Evolutionary conservation across 1,140 invertebrate genomes (phyloP).

Genomic region (Reticulitermes speratus): DNA sequence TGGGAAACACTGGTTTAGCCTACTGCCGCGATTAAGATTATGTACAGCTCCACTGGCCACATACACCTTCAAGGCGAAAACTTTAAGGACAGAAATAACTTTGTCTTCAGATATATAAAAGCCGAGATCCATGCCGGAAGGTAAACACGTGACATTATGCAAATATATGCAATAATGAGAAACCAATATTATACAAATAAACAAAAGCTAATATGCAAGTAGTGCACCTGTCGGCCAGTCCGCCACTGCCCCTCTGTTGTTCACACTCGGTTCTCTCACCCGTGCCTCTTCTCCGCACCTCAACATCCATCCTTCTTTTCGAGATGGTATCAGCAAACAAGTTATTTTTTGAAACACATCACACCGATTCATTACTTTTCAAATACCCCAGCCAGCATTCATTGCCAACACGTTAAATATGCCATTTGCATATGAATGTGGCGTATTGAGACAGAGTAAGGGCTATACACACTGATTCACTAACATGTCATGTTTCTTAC

Average conservation of each 20-base stretch:
- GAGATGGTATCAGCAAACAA: conserved; percentile 12
- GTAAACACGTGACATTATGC: background rate
- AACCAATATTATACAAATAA: background rate
- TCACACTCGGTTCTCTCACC: background rate
- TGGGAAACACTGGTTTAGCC: too few relatives aligned
- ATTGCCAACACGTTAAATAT: conserved; percentile 28
- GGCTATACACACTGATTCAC: background rate
- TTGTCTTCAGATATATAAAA: too few relatives aligned
- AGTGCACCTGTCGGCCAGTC: background rate
- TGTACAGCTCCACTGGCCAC: too few relatives aligned
- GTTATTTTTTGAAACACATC: conserved; percentile 13
- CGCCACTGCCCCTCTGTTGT: background rate
- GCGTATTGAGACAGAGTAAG: conserved; percentile 28
- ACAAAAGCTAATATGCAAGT: background rate
- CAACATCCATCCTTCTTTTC: background rate
- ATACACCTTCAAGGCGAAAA: too few relatives aligned
- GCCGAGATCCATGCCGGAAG: background rate
- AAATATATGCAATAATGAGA: background rate
- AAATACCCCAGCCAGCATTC: conserved; percentile 24
- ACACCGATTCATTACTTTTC: conserved; percentile 23
- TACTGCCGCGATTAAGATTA: too few relatives aligned
- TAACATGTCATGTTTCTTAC: background rate
- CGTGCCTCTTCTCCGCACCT: background rate
- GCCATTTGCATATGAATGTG: conserved; percentile 32
- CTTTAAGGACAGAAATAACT: too few relatives aligned